phyloP scores from a whole-genome alignment of 1,140 invertebrate genomes.

The Panagrolaimus sp. region DNA sequence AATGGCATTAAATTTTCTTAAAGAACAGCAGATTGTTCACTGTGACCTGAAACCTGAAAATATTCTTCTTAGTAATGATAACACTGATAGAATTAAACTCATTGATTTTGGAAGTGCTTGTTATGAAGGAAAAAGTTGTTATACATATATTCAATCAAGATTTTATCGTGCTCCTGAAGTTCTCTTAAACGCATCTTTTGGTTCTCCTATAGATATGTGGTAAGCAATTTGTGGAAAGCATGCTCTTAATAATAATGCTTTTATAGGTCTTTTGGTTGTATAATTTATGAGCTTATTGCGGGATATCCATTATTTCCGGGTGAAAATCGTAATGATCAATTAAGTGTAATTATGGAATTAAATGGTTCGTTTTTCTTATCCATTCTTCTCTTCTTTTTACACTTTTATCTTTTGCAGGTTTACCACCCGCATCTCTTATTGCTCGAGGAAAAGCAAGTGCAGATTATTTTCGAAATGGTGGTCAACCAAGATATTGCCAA shows the following conservation, averaged over 20 bases:
- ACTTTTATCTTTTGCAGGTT: too few relatives aligned
- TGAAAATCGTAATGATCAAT: constrained; percentile 28
- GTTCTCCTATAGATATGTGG: constrained; percentile 59
- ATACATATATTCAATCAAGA: constrained; percentile 32
- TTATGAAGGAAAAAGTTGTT: not conserved
- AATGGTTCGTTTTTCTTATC: too few relatives aligned
- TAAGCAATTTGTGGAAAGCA: too few relatives aligned
- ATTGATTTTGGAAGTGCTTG: not conserved
- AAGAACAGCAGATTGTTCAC: not conserved
- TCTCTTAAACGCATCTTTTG: constrained; percentile 43
- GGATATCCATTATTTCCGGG: constrained; percentile 33
- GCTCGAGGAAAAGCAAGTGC: not conserved
- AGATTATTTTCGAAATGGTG: not conserved
- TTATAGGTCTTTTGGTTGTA: constrained; percentile 40
- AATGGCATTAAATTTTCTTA: not conserved
- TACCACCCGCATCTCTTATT: not conserved
- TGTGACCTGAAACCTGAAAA: constrained; percentile 1
- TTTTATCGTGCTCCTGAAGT: constrained; percentile 41
- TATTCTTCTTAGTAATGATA: not conserved
- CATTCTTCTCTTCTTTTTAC: too few relatives aligned
- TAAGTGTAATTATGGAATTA: constrained; percentile 17
- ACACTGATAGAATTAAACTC: not conserved
- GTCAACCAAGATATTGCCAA: not conserved
- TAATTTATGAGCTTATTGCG: constrained; percentile 31
- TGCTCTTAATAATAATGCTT: too few relatives aligned